Conservation (phyloP, 2,797 vertebrate species). For the Oceanodroma leucorhoa region DNA sequence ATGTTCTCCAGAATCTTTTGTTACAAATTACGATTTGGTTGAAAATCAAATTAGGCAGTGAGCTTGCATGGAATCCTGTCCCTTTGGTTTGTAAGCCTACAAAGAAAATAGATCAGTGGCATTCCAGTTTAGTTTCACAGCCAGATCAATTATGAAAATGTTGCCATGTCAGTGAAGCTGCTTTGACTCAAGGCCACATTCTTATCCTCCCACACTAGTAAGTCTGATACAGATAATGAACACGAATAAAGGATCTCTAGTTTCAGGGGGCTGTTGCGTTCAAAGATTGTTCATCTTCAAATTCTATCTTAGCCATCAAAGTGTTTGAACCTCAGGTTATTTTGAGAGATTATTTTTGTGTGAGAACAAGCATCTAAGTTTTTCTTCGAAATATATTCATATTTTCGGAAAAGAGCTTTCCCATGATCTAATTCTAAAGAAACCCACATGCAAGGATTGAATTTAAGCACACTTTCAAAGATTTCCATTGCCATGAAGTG, state of each 20-base stretch:
- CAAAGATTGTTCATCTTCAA: background rate
- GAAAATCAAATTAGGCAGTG: background rate
- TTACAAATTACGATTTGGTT: background rate
- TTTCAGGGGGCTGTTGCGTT: background rate
- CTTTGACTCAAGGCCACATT: conserved; percentile 20
- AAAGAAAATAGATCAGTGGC: background rate
- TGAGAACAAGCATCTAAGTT: background rate
- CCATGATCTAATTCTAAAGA: background rate
- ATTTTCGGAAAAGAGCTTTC: background rate
- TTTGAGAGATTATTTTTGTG: background rate
- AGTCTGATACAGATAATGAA: background rate
- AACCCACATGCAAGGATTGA: background rate
- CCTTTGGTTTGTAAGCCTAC: background rate
- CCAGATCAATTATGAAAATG: conserved; percentile 4
- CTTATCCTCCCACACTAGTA: background rate
- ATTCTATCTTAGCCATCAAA: background rate
- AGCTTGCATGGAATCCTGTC: background rate
- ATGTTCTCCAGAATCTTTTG: background rate
- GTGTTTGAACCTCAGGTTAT: background rate
- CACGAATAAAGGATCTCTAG: background rate
- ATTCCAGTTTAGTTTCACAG: conserved; percentile 3
- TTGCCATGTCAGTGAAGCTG: background rate
- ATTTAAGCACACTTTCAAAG: background rate
- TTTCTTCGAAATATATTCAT: background rate
- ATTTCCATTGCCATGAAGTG: background rate